A percentile compares a stretch with the other conserved stretches of the same genome.
Evolutionary conservation across 1,140 invertebrate species (phyloP).

Genomic region (Lerema accius): DNA sequence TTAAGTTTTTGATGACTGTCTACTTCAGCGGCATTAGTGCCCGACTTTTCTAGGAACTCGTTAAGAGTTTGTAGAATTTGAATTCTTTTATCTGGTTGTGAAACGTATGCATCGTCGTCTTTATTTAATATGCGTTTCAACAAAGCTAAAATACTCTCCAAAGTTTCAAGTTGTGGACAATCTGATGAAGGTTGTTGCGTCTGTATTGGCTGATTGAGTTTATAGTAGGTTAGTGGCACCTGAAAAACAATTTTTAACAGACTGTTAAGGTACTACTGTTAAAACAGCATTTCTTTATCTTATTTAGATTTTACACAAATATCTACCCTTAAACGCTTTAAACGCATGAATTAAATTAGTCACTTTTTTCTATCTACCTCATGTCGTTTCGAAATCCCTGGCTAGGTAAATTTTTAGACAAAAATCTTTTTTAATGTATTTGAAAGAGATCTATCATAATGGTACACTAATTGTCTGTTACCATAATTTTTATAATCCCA

Average conservation of each 20-base stretch:
- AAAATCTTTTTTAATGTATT: too few relatives aligned
- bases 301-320: too few relatives aligned
- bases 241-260: not conserved
- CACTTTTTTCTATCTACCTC: too few relatives aligned
- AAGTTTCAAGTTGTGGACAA: slow-evolving; percentile 6
- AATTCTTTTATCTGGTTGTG: slow-evolving; percentile 2
- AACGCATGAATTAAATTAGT: too few relatives aligned
- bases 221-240: not conserved
- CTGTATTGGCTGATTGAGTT: not conserved
- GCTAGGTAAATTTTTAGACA: too few relatives aligned
- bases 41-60: not conserved
- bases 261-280: too few relatives aligned
- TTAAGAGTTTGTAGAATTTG: slow-evolving; percentile 7
- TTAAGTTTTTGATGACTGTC: not conserved
- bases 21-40: not conserved
- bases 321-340: too few relatives aligned
- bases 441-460: too few relatives aligned
- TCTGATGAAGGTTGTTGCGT: not conserved
- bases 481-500: too few relatives aligned
- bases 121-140: not conserved
- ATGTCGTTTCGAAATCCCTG: too few relatives aligned
- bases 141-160: slow-evolving; percentile 14
- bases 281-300: too few relatives aligned
- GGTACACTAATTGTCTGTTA: too few relatives aligned
- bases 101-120: not conserved